Base-by-base conservation (phyloP, 2,888 invertebrate genomes). In the Heliconius erato region DNA sequence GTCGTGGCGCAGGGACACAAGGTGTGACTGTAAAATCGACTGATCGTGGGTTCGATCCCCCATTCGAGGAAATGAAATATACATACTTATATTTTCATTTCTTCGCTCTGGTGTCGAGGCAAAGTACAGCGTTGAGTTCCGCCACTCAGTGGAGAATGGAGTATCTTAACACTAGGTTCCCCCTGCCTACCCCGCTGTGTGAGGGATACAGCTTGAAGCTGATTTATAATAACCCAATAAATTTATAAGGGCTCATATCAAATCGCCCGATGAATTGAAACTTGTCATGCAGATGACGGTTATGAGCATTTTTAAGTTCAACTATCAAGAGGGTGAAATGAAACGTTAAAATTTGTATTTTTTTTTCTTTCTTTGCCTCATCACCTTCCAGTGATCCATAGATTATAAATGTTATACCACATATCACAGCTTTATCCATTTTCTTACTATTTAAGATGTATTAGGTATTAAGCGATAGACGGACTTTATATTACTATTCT, bases 271-370 rank as follows among this genome's bases (percentile, higher is more conserved):
- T 14, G 11, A n/a, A 44, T 71, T n/a, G n/a, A 26, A 71, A 71
- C 71, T 71, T 71, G 40, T 40, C 71, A 71, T 71, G 71, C 71
- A 40, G 1, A 71, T 71, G 40, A 40, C 2, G 40, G 40, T 71
- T 35, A 40, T 40, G n/a, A n/a, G 69, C 14, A 69, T 69, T 69
- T 69, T 23, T 19, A 12, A 35, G 32, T 19, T 26, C 16, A 68
- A 69, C 44, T 26, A 40, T 71, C 5, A 26, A 44, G 3, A 44
- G 4, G 26, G 35, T n/a, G 40, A 71, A 71, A 14, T 14, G 14
- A 71, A 26, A n/a, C 40, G 71, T 5, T 71, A 14, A 14, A 44
- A 44, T 26, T 40, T 12, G 4, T 44, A 69, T 32, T 23, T 69
- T 32, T 28, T 35, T 69, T 32, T 6, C 14, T 68, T 54, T 19